These are phyloP conservation scores for Andrena hattorfiana DNA, from an alignment of 2,888 invertebrate genomes.

Conservation along the genomic window DNA sequence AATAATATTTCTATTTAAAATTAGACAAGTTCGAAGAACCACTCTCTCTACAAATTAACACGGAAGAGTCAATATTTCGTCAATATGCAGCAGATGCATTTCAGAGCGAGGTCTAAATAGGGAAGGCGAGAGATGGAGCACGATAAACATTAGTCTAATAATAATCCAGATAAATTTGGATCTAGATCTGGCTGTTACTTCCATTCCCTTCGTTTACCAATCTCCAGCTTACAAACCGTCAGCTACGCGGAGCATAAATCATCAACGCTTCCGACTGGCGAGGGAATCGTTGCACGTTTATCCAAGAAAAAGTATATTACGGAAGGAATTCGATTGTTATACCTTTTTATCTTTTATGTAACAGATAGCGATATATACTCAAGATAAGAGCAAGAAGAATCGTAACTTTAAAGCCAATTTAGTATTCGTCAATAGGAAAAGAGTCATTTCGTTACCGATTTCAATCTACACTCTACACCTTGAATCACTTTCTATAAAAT, in stretches of 20 bases:
- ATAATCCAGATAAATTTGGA: slow-evolving; percentile 54
- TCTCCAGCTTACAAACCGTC: slow-evolving; percentile 27
- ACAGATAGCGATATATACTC: slow-evolving; percentile 32
- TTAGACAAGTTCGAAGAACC: neutral
- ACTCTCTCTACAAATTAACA: neutral
- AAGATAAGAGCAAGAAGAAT: slow-evolving; percentile 26
- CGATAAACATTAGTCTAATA: slow-evolving; percentile 60
- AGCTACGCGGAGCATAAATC: slow-evolving; percentile 23
- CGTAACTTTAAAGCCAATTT: slow-evolving; percentile 1
- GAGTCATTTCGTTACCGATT: neutral
- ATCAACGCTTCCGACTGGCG: neutral
- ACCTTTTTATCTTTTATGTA: slow-evolving; percentile 36
- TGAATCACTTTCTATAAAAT: neutral
- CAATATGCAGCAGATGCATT: slow-evolving; percentile 44
- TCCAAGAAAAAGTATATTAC: neutral
- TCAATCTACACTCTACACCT: neutral
- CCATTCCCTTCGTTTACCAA: slow-evolving; percentile 46
- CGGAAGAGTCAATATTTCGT: slow-evolving; percentile 25
- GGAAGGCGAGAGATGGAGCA: slow-evolving; percentile 15
- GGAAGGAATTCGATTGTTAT: slow-evolving; percentile 18
- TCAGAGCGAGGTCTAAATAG: slow-evolving; percentile 21
- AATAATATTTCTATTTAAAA: neutral
- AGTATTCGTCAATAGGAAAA: neutral
- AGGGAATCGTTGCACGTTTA: slow-evolving; percentile 3
- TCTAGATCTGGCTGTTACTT: slow-evolving; percentile 34